These are phyloP conservation scores for Neotragus moschatus DNA, from an alignment of 2,113 vertebrate species.

Conservation along the genomic window DNA sequence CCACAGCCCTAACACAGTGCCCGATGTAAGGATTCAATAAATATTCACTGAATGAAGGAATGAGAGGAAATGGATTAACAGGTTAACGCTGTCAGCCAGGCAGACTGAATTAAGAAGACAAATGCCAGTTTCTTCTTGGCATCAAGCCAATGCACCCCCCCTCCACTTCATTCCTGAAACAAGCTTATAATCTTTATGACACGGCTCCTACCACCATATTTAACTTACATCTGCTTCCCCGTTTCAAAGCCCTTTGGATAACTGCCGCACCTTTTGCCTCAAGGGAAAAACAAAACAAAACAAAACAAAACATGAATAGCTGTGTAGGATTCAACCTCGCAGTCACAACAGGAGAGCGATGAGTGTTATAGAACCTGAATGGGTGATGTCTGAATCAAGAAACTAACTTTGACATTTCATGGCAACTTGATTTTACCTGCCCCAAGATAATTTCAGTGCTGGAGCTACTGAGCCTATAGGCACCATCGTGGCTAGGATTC, in stretches of 20 bases:
- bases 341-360: neutral
- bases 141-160: neutral
- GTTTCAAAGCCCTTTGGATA: neutral
- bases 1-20: neutral
- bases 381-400: neutral
- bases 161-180: neutral
- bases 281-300: neutral
- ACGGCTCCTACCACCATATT: neutral
- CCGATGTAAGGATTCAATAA: neutral
- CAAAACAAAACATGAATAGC: neutral
- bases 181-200: slow-evolving; percentile 15
- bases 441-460: neutral
- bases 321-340: neutral
- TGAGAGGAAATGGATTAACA: neutral
- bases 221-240: neutral
- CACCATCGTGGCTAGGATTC: neutral
- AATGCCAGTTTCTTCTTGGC: neutral
- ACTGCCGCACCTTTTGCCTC: neutral
- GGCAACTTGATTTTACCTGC: neutral
- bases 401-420: neutral
- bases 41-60: neutral
- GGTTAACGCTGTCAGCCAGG: neutral
- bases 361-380: neutral
- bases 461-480: neutral
- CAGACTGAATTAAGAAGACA: neutral